Conservation (phyloP, 2,797 vertebrate genomes). For the Characodon lateralis region DNA sequence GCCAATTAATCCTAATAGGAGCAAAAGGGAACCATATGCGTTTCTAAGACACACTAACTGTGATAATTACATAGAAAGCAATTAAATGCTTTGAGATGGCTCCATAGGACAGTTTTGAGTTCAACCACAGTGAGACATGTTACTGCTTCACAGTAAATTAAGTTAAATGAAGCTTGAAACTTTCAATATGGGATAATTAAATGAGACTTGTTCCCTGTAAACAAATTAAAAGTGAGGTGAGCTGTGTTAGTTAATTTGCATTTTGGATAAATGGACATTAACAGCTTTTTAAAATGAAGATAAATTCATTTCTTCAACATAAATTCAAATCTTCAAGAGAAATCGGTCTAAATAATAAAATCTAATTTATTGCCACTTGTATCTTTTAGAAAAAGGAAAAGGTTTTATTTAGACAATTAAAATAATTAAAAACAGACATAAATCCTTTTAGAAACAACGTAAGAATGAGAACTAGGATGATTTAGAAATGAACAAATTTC, state of each 20-base stretch:
- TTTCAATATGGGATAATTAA: conserved; percentile 6
- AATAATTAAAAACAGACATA: not conserved
- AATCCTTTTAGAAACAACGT: not conserved
- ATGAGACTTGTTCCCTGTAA: not conserved
- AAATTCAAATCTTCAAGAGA: not conserved
- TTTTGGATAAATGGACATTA: conserved; percentile 1
- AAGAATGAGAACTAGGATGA: not conserved
- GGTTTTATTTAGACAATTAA: not conserved
- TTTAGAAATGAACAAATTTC: not conserved
- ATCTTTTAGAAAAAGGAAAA: not conserved
- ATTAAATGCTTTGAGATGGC: conserved; percentile 8
- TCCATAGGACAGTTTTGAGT: conserved; percentile 1
- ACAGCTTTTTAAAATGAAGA: not conserved
- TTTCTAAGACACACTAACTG: not conserved
- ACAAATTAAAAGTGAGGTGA: conserved; percentile 14
- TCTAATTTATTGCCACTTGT: not conserved
- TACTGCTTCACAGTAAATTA: not conserved
- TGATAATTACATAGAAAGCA: not conserved
- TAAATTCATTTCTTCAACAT: not conserved
- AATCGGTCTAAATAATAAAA: not conserved
- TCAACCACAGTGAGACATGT: conserved; percentile 3
- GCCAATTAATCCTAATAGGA: too few species aligned
- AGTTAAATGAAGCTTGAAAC: conserved; percentile 21
- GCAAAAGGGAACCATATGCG: too few species aligned
- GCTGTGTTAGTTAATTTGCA: not conserved